phyloP scores from a whole-genome alignment of 1,140 invertebrate genomes.

The Drosophila dunni region DNA sequence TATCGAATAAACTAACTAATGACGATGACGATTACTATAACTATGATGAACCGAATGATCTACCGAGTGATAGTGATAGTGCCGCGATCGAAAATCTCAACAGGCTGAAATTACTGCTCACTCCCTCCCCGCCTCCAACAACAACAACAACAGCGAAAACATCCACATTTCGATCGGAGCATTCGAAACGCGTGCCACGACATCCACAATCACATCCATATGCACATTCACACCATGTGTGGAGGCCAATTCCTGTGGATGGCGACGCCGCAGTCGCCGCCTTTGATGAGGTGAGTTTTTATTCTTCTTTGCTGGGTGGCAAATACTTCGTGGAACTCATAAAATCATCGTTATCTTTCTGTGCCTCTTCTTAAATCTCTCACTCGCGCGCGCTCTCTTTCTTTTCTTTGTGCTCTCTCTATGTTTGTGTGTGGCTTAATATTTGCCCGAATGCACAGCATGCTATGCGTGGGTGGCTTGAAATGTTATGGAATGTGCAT shows the following conservation, averaged over 20 bases:
- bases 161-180: not conserved
- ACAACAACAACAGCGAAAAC: not conserved
- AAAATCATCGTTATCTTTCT: slow-evolving; percentile 41
- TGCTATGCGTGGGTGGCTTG: slow-evolving; percentile 28
- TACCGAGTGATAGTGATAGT: slow-evolving; percentile 22
- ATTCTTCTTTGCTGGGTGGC: slow-evolving; percentile 29
- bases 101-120: not conserved
- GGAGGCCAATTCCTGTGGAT: slow-evolving; percentile 47
- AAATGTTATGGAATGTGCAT: slow-evolving; percentile 18
- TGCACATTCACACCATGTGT: slow-evolving; percentile 37
- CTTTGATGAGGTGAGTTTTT: slow-evolving; percentile 61
- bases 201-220: slow-evolving; percentile 14
- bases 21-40: slow-evolving; percentile 30
- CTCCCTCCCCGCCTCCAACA: not conserved
- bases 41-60: slow-evolving; percentile 33
- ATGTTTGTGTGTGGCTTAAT: slow-evolving; percentile 25
- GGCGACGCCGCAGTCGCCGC: slow-evolving; percentile 31
- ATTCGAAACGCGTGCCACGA: slow-evolving; percentile 51
- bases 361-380: slow-evolving; percentile 6
- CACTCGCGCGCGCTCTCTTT: not conserved
- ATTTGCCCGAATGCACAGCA: slow-evolving; percentile 35
- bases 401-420: not conserved
- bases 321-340: slow-evolving; percentile 52
- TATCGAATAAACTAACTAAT: slow-evolving; percentile 14
- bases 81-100: not conserved